Evolutionary conservation across 2,797 vertebrate genomes (phyloP), one percentile per base, ranked within the genome.

Genomic region (Microtus obscurus): DNA sequence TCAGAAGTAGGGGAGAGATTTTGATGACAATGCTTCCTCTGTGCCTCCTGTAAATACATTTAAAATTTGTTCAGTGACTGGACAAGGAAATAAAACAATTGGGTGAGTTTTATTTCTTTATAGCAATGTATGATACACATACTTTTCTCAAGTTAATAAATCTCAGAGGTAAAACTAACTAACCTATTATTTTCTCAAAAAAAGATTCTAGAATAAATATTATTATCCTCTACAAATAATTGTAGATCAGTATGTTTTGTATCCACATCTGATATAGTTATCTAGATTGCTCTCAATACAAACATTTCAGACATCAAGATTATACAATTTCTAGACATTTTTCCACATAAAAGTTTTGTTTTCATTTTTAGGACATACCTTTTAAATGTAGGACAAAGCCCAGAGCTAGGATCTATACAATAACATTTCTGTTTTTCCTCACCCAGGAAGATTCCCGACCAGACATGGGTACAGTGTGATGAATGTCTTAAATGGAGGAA

Each of bases 401-500:
- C 81, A 91, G 43, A 90, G 29, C 81, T 93, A 65, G 74, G 37
- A 63, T 82, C 56, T 48, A 91, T 1, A 51, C 3, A 83, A 37
- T 97, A 80, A 95, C 79, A 59, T 37, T 91, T 96, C 25, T 83
- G 2, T 85, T 96, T 97, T 95, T 71, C 11, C 73, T 92, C 61
- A 76, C 91, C 69, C 69, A 99, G 99, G 91, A 95, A 96, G 93
- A 95, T 96, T 86, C 97, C 97, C 92, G 97, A 97, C 91, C 98
- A 98, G 89, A 78, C 91, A 0, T 99, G 98, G 99, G 96, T 99
- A 92, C 98, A 99, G 93, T 99, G 99, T 98, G 99, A 99, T 92
- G 98, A 99, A 5, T 99, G 99, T 98, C 98, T 99, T 92, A 99
- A 99, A 95, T 99, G 99, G 99, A 98, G 99, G 87, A 98, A 98